Evolutionary conservation across 1,140 invertebrate genomes (phyloP).

Genomic region (Scaptomyza montana): DNA sequence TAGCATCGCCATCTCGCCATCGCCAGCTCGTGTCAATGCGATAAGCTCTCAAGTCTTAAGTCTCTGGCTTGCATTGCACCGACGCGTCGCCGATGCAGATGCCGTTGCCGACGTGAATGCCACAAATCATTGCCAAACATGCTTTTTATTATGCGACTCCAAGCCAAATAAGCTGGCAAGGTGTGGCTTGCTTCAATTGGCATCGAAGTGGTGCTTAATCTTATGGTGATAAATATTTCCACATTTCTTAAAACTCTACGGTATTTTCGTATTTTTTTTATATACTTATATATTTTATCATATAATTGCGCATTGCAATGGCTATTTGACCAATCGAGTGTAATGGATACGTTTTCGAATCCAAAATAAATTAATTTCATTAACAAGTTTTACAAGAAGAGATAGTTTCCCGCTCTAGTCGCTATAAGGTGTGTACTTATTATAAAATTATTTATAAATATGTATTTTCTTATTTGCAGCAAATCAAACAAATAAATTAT

Average conservation of each 20-base stretch:
- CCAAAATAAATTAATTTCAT: too few relatives aligned
- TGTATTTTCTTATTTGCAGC: too few relatives aligned
- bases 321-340: not conserved
- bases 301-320: not conserved
- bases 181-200: constrained; percentile 42
- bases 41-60: constrained; percentile 46
- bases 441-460: too few relatives aligned
- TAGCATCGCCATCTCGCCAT: constrained; percentile 54
- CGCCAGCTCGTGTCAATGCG: constrained; percentile 55
- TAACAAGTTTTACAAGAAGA: too few relatives aligned
- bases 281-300: too few relatives aligned
- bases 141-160: constrained; percentile 63
- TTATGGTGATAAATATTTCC: constrained; percentile 1
- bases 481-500: too few relatives aligned
- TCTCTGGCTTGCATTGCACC: constrained; percentile 18
- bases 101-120: constrained; percentile 34
- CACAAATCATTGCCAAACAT: constrained; percentile 77
- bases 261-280: not conserved
- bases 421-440: too few relatives aligned
- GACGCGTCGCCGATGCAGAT: not conserved
- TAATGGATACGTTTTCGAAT: not conserved
- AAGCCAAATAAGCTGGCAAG: constrained; percentile 31
- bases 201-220: not conserved
- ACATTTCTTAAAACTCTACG: not conserved
- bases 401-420: too few relatives aligned